Evolutionary conservation across 2,888 invertebrate species (phyloP).

Genomic region (Polyommatus iphigenia): DNA sequence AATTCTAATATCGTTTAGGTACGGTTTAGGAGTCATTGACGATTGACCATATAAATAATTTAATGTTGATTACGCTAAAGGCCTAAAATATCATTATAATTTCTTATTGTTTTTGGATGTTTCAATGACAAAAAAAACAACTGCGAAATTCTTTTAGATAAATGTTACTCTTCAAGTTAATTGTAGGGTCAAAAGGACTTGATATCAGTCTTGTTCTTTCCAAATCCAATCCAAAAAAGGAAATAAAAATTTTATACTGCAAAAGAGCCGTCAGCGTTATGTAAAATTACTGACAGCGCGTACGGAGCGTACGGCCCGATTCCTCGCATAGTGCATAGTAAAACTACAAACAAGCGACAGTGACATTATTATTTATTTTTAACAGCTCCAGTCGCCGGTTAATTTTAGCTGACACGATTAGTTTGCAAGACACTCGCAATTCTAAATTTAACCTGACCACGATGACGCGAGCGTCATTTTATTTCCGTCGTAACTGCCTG

Average conservation of each 20-base stretch:
- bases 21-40: not conserved
- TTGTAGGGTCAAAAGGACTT: too few relatives aligned
- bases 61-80: not conserved
- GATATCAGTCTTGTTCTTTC: not conserved
- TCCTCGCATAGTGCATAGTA: not conserved
- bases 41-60: not conserved
- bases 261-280: too few relatives aligned
- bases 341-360: not conserved
- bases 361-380: constrained; percentile 26
- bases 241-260: not conserved
- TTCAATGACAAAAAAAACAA: not conserved
- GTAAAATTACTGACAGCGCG: not conserved
- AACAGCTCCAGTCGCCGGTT: constrained; percentile 14
- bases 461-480: constrained; percentile 26
- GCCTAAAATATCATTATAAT: not conserved
- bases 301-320: too few relatives aligned
- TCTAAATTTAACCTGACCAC: constrained; percentile 20
- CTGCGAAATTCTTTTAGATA: too few relatives aligned
- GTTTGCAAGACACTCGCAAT: constrained; percentile 22
- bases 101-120: too few relatives aligned
- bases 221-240: not conserved
- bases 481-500: constrained; percentile 16
- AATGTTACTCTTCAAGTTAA: too few relatives aligned
- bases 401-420: constrained; percentile 29
- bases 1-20: not conserved